Base-by-base conservation (phyloP, 1,140 invertebrate species). In the Sycobia sp. region DNA sequence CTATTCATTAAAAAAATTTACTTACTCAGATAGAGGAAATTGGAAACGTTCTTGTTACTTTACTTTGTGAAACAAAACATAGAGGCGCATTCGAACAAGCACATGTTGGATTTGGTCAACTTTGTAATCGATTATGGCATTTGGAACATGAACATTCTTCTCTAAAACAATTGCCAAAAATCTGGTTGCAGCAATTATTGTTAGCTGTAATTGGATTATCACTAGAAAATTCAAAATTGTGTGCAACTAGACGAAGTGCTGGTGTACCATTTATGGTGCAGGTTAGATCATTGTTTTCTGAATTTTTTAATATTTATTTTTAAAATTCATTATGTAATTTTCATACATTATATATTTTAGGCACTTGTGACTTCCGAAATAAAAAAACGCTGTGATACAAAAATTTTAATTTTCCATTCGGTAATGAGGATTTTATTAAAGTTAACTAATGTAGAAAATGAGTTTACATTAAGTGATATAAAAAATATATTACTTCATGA, bases 21-120 rank as follows among this genome's bases (percentile, higher is more conserved):
- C 25, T 73, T 50, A 69, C 73, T 62, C 73, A 85, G 72, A 73
- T 92, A 44, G 59, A 82, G 14, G 65, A 75, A 22, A 89, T 94
- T 55, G 91, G 91, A 0, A 84, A 89, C 22, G 89, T 90, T 76
- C 90, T 94, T 66, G 86, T 89, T 0, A 74, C 79, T 2, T 79
- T 96, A 29, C 84, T 95, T 18, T 83, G 87, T 2, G 88, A 93
- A 76, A 93, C 92, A 0, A 94, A 94, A 78, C 96, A 98, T 79
- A 84, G 95, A 66, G 96, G 96, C 4, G 95, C 96, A 39, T 97
- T 97, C 82, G 96, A 98, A 77, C 92, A 97, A 80, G 93, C 92
- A 5, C 94, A 94, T 78, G 87, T 95, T 58, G 95, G 94, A 7
- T 97, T 97, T 81, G 87, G 85, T 18, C 86, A 88, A 70, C 79